phyloP scores from a whole-genome alignment of 2,888 invertebrate genomes.

The Tipula vernalis region DNA sequence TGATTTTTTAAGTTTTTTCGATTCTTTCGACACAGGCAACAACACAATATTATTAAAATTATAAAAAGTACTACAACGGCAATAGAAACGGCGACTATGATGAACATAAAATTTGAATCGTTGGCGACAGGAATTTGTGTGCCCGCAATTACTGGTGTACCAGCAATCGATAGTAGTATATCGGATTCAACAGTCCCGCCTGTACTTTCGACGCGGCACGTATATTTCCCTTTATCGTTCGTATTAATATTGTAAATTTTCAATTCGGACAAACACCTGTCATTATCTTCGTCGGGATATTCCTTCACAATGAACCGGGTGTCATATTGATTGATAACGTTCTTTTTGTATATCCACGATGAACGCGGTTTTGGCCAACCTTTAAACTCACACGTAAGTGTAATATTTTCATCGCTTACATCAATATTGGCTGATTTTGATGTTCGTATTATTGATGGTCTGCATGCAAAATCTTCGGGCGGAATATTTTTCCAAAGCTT shows the following conservation, averaged over 20 bases:
- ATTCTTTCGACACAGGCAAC: constrained; percentile 39
- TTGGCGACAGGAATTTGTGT: background rate
- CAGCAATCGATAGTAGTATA: constrained; percentile 42
- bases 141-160: background rate
- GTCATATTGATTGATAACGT: constrained; percentile 37
- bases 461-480: constrained; percentile 68
- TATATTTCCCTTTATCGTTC: constrained; percentile 61
- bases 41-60: constrained; percentile 39
- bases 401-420: constrained; percentile 51
- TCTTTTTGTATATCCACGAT: constrained; percentile 53
- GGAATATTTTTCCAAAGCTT: constrained; percentile 60
- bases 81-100: background rate
- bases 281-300: constrained; percentile 27
- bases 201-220: constrained; percentile 68
- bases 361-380: constrained; percentile 67
- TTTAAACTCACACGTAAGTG: constrained; percentile 58
- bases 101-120: background rate
- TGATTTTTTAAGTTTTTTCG: constrained; percentile 42
- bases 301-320: constrained; percentile 27
- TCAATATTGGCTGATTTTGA: constrained; percentile 43
- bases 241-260: constrained; percentile 49
- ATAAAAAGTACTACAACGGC: constrained; percentile 32
- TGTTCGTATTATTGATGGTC: constrained; percentile 59
- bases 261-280: constrained; percentile 39
- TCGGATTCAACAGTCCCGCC: constrained; percentile 70